A percentile compares a stretch with the other conserved stretches of the same genome.
phyloP scores from a whole-genome alignment of 2,113 vertebrate genomes.

The Phalacrocorax brasilianus region DNA sequence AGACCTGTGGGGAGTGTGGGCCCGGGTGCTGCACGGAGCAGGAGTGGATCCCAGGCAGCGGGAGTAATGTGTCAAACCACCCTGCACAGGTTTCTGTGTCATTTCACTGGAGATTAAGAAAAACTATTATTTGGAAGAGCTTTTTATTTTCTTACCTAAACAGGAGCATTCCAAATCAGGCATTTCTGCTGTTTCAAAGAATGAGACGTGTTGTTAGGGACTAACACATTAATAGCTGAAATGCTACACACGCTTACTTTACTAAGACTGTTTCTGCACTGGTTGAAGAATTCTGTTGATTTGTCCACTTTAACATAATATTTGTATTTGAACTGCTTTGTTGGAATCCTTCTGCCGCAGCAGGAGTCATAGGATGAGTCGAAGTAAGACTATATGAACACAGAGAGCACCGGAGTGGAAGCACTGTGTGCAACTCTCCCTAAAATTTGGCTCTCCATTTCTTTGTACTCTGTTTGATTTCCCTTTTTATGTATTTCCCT shows the following conservation, averaged over 20 bases:
- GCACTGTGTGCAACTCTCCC: neutral
- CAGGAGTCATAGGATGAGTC: neutral
- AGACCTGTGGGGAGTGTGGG: neutral
- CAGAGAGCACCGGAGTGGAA: neutral
- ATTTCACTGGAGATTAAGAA: neutral
- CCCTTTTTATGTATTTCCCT: neutral
- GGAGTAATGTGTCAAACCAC: neutral
- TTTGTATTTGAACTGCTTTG: neutral
- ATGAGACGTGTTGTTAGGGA: neutral
- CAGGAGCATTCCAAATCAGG: neutral
- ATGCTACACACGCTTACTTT: neutral
- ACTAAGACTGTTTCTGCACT: neutral
- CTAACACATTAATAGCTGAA: neutral
- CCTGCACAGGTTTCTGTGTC: neutral
- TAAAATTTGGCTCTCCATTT: neutral
- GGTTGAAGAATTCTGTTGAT: constrained; percentile 31
- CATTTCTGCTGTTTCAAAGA: neutral
- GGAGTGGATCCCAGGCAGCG: fast-evolving
- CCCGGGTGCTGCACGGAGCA: neutral
- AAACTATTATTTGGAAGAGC: neutral
- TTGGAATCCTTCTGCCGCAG: neutral
- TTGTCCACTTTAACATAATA: neutral
- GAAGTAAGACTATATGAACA: neutral
- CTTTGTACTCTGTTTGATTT: constrained; percentile 27
- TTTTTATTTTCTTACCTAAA: neutral